Percentiles rank a stretch among this genome's conserved stretches.
phyloP scores from a whole-genome alignment of 1,140 invertebrate genomes.

The Aradophagus sp. region DNA sequence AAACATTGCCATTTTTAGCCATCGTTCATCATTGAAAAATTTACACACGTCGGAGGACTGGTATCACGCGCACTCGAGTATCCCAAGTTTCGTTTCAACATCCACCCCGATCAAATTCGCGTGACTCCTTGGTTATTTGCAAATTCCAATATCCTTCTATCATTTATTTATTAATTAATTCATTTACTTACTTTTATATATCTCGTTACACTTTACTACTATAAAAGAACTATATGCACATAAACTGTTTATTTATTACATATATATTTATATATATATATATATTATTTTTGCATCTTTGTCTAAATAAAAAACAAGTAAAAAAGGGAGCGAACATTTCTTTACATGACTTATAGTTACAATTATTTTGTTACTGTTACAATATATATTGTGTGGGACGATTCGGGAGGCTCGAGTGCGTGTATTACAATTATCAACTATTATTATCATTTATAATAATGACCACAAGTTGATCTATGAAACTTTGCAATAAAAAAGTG shows the following conservation, averaged over 20 bases:
- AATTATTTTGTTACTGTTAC: slow-evolving; percentile 18
- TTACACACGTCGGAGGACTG: slow-evolving; percentile 56
- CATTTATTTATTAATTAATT: slow-evolving; percentile 14
- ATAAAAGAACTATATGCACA: slow-evolving; percentile 41
- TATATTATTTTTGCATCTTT: slow-evolving; percentile 32
- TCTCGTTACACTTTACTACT: slow-evolving; percentile 22
- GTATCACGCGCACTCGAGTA: slow-evolving; percentile 33
- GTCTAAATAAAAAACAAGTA: slow-evolving; percentile 51
- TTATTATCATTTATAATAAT: slow-evolving; percentile 39
- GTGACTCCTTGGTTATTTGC: slow-evolving; percentile 11
- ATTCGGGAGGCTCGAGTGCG: slow-evolving; percentile 48
- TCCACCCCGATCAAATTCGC: slow-evolving; percentile 7
- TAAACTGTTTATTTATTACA: slow-evolving; percentile 26
- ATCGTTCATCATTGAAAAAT: slow-evolving; percentile 68
- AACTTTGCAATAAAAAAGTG: slow-evolving; percentile 49
- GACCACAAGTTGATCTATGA: slow-evolving; percentile 40
- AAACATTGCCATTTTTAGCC: slow-evolving; percentile 57
- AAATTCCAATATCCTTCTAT: background rate
- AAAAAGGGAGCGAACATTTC: slow-evolving; percentile 35
- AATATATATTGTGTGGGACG: slow-evolving; percentile 15
- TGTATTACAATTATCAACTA: slow-evolving; percentile 42
- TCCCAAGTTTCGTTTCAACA: slow-evolving; percentile 36
- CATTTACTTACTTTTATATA: slow-evolving; percentile 18
- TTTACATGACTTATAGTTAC: slow-evolving; percentile 34
- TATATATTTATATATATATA: slow-evolving; percentile 20